phyloP scores from a whole-genome alignment of 2,797 vertebrate genomes.

The Pseudochirops cupreus region DNA sequence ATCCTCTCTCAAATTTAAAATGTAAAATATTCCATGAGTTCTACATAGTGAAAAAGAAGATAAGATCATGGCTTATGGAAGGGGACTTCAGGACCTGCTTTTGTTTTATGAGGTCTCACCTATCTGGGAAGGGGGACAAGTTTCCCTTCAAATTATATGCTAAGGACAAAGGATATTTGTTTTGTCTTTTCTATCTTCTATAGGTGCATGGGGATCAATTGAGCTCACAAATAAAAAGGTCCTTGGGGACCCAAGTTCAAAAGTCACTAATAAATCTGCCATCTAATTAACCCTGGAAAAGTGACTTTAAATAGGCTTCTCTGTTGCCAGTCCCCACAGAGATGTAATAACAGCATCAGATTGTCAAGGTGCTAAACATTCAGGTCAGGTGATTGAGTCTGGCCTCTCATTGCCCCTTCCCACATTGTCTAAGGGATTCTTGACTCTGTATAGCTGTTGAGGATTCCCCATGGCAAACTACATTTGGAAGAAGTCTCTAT shows the following conservation, averaged over 20 bases:
- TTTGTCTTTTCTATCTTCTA: constrained; percentile 47
- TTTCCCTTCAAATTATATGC: background rate
- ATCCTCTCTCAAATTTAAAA: background rate
- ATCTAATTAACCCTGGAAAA: constrained; percentile 9
- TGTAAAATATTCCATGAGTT: background rate
- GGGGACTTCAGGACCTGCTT: background rate
- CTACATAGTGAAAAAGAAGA: background rate
- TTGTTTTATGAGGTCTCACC: background rate
- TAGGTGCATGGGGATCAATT: background rate
- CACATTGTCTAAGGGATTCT: background rate
- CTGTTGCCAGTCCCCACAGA: constrained; percentile 1
- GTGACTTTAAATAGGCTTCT: background rate
- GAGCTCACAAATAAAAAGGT: background rate
- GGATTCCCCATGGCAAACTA: background rate
- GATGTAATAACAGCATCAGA: background rate
- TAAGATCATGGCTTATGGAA: background rate
- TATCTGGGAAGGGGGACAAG: background rate
- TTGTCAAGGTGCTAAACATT: background rate
- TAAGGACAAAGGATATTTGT: background rate
- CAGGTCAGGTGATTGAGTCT: background rate
- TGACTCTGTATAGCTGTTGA: background rate
- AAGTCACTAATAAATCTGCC: constrained; percentile 28
- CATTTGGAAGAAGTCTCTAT: background rate
- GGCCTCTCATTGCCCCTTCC: background rate
- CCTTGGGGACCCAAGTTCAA: constrained; percentile 3